phyloP scores from a whole-genome alignment of 2,888 invertebrate genomes.

The Agrotis exclamationis region DNA sequence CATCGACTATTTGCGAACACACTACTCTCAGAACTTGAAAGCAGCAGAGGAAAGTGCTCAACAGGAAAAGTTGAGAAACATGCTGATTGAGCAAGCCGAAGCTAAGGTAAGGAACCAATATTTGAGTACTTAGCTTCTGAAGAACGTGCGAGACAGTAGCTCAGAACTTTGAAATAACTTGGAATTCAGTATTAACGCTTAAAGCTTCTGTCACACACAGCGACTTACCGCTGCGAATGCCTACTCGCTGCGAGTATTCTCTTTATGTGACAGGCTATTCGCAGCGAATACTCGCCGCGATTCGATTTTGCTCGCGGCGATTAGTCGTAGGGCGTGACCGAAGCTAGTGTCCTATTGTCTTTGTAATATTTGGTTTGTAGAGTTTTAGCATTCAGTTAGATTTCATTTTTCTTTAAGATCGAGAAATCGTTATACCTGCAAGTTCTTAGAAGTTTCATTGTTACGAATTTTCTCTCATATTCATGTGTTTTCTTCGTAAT shows the following conservation, averaged over 20 bases:
- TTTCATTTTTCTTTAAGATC: background rate
- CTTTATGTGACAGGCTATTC: too few relatives aligned
- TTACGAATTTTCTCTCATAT: background rate
- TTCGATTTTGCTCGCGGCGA: too few relatives aligned
- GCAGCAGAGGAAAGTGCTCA: conserved; percentile 84
- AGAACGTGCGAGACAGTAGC: background rate
- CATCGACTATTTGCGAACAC: conserved; percentile 93
- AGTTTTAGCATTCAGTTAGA: background rate
- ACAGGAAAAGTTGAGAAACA: conserved; percentile 83
- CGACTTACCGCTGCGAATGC: too few relatives aligned
- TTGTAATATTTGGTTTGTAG: too few relatives aligned
- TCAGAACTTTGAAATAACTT: background rate
- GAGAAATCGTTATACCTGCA: background rate
- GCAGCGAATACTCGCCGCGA: too few relatives aligned
- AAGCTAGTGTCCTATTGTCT: too few relatives aligned
- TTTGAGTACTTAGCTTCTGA: background rate
- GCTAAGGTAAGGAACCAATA: conserved; percentile 74
- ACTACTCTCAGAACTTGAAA: conserved; percentile 90
- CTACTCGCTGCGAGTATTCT: too few relatives aligned
- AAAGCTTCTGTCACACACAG: too few relatives aligned
- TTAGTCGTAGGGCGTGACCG: too few relatives aligned
- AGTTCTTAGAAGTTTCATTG: background rate
- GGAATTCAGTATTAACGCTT: too few relatives aligned
- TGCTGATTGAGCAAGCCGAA: conserved; percentile 85
- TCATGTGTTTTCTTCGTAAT: background rate